Percentiles rank a stretch among this genome's conserved stretches.
phyloP scores from a whole-genome alignment of 1,140 invertebrate species.

The Solenopsis invicta region DNA sequence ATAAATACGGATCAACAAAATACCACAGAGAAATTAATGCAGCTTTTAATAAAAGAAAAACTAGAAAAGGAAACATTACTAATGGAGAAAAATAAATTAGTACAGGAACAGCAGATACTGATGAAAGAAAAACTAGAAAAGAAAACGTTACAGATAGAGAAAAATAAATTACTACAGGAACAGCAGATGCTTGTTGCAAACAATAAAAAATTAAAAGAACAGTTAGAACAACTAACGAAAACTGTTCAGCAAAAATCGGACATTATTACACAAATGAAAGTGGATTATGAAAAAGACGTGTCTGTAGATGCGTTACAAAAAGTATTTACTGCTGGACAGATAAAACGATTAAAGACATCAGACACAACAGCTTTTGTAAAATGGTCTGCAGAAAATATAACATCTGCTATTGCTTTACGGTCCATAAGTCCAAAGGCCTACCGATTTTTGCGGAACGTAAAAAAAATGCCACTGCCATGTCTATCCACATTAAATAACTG shows the following conservation, averaged over 20 bases:
- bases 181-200: not conserved
- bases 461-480: constrained; percentile 12
- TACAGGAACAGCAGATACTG: not conserved
- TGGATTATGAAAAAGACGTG: not conserved
- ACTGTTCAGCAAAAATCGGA: not conserved
- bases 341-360: not conserved
- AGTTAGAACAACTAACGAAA: not conserved
- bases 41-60: not conserved
- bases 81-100: not conserved
- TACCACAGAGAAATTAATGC: not conserved
- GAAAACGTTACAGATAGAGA: not conserved
- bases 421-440: constrained; percentile 19
- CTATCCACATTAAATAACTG: not conserved
- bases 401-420: constrained; percentile 16
- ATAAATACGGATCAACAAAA: not conserved
- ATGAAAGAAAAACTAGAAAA: not conserved
- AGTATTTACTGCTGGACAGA: constrained; percentile 6
- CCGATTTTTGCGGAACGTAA: not conserved
- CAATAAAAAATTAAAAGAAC: not conserved
- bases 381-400: constrained; percentile 17
- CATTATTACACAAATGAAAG: not conserved
- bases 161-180: not conserved
- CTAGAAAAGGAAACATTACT: not conserved
- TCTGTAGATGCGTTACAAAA: not conserved
- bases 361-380: not conserved